These are phyloP conservation scores for Lepus europaeus DNA, from an alignment of 2,113 vertebrate genomes.

Conservation along the genomic window DNA sequence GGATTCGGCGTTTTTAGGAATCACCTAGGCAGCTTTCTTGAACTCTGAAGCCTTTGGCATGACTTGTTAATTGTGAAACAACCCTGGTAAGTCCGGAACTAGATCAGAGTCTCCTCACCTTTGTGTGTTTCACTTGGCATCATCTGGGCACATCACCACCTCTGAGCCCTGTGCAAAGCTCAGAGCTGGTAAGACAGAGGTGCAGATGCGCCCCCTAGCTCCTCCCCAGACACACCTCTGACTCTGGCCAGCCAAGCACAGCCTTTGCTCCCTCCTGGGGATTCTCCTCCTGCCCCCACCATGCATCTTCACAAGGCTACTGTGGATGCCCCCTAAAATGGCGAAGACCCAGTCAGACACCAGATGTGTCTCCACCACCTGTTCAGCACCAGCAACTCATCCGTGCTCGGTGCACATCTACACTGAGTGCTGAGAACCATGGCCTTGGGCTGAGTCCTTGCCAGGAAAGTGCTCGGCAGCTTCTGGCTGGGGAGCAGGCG, in stretches of 20 bases:
- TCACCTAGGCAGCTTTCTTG: not conserved
- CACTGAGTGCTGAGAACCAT: not conserved
- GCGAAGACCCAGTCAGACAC: not conserved
- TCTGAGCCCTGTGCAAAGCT: not conserved
- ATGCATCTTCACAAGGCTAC: not conserved
- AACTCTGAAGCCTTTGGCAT: not conserved
- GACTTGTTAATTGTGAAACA: not conserved
- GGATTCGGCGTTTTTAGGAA: not conserved
- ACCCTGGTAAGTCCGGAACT: not conserved
- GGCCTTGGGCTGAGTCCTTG: constrained; percentile 62
- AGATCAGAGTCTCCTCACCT: not conserved
- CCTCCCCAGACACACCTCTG: not conserved
- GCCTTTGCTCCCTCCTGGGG: not conserved
- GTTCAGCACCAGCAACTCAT: not conserved
- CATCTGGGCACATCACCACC: not conserved
- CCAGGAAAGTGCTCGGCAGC: not conserved
- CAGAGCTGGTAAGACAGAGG: not conserved
- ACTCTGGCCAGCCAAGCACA: not conserved
- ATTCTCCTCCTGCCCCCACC: not conserved
- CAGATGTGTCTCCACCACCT: not conserved
- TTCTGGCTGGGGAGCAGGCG: constrained; percentile 47
- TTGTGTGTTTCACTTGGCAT: not conserved
- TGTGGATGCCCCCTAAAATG: not conserved
- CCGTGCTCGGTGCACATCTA: not conserved
- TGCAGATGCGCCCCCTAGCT: not conserved